Conservation (phyloP, 2,888 invertebrate species). For the Buathra laborator region DNA sequence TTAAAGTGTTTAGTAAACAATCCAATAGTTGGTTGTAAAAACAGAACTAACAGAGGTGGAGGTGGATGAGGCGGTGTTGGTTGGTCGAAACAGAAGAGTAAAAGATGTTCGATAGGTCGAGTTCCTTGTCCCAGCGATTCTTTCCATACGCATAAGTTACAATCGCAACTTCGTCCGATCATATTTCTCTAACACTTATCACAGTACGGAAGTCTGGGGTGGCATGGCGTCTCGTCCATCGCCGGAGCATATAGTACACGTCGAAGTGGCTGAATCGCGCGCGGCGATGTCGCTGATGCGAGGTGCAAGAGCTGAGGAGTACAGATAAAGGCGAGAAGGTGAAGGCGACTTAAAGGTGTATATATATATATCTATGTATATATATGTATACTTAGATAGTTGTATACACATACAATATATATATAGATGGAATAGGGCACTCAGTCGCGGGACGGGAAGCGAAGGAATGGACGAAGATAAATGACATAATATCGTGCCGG, state of each 20-base stretch:
- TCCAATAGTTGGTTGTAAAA: too few relatives aligned
- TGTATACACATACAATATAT: neutral
- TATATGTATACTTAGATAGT: neutral
- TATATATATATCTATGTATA: neutral
- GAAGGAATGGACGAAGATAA: constrained; percentile 81
- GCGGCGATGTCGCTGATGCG: constrained; percentile 6
- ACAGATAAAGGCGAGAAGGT: constrained; percentile 66
- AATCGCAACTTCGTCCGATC: neutral
- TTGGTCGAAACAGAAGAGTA: neutral
- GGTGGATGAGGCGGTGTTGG: too few relatives aligned
- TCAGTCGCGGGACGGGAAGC: constrained; percentile 57
- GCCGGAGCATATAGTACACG: constrained; percentile 26
- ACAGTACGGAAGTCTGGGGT: constrained; percentile 53
- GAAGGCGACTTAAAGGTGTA: constrained; percentile 18
- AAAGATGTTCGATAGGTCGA: neutral
- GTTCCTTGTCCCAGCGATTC: neutral
- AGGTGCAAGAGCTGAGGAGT: constrained; percentile 61
- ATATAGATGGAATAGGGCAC: constrained; percentile 18
- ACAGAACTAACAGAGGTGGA: too few relatives aligned
- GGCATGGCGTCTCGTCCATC: constrained; percentile 51
- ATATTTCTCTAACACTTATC: constrained; percentile 30
- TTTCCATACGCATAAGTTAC: neutral
- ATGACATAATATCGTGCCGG: constrained; percentile 83
- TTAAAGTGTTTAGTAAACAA: too few relatives aligned
- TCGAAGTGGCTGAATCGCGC: constrained; percentile 14